Evolutionary conservation across 2,113 vertebrate species (phyloP).

Genomic region (Delphinus delphis): DNA sequence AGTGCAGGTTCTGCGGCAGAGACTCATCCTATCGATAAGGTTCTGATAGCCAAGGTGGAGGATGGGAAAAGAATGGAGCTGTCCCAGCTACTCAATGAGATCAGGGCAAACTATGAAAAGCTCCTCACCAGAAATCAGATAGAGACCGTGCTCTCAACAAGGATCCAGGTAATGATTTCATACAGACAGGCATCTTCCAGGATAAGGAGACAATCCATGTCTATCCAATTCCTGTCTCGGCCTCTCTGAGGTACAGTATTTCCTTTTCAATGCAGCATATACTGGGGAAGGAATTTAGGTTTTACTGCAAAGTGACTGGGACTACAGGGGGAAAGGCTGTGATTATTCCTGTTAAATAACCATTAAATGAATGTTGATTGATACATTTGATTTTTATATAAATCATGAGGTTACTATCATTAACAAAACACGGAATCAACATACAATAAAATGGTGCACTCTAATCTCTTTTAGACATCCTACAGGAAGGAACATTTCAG

Average conservation of each 20-base stretch:
- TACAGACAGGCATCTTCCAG: constrained; percentile 80
- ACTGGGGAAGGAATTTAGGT: constrained; percentile 78
- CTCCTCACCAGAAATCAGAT: constrained; percentile 84
- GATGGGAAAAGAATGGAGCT: constrained; percentile 96
- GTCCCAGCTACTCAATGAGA: constrained; percentile 90
- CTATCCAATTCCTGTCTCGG: constrained; percentile 82
- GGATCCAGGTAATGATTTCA: constrained; percentile 86
- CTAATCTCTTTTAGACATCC: constrained; percentile 45
- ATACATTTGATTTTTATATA: constrained; percentile 41
- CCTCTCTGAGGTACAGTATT: constrained; percentile 86
- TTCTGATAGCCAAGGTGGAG: constrained; percentile 85
- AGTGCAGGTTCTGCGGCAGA: constrained; percentile 87
- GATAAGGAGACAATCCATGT: constrained; percentile 81
- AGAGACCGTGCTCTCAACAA: constrained; percentile 80
- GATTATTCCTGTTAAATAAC: constrained; percentile 15
- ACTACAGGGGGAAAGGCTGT: constrained; percentile 18
- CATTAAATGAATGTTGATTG: constrained; percentile 21
- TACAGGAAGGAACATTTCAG: constrained; percentile 38
- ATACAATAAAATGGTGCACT: constrained; percentile 60
- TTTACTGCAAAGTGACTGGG: constrained; percentile 76
- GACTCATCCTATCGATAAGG: constrained; percentile 77
- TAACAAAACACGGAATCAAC: constrained; percentile 51
- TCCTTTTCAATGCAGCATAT: constrained; percentile 82
- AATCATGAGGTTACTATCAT: not conserved
- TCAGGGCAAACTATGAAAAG: constrained; percentile 89